phyloP scores from a whole-genome alignment of 2,888 invertebrate species.

The Agrypnus murinus region DNA sequence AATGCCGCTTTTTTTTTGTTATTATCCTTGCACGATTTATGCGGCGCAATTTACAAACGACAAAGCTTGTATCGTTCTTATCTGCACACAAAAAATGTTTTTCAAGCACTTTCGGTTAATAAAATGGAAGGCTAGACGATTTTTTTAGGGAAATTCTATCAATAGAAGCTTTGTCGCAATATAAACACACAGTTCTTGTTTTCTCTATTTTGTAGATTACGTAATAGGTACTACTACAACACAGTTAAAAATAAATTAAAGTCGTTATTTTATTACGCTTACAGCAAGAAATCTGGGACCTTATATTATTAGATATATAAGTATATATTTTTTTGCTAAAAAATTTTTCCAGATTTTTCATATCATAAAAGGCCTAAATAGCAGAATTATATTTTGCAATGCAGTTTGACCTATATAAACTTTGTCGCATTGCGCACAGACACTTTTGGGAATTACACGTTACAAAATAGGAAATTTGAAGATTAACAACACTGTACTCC shows the following conservation, averaged over 20 bases:
- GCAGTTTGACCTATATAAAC: conserved; percentile 45
- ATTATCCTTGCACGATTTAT: conserved; percentile 32
- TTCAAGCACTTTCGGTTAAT: conserved; percentile 19
- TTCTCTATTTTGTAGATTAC: conserved; percentile 2
- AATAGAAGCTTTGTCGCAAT: conserved; percentile 36
- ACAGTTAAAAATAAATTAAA: conserved; percentile 7
- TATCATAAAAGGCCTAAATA: conserved; percentile 24
- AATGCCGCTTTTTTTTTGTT: conserved; percentile 19
- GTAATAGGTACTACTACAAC: conserved; percentile 19
- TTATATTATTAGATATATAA: neutral
- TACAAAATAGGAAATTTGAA: conserved; percentile 47
- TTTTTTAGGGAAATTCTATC: conserved; percentile 10
- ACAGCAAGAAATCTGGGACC: conserved; percentile 49
- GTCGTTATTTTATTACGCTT: conserved; percentile 35
- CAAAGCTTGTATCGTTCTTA: conserved; percentile 24
- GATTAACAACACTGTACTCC: conserved; percentile 28
- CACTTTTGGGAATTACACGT: conserved; percentile 52
- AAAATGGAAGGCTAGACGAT: conserved; percentile 26
- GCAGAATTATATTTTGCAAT: conserved; percentile 27
- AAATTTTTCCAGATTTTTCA: conserved; percentile 13
- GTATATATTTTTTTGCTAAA: neutral
- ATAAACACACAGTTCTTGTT: conserved; percentile 6
- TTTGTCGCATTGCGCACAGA: conserved; percentile 50
- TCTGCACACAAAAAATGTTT: conserved; percentile 9
- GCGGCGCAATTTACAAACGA: conserved; percentile 28